Evolutionary conservation across 2,113 vertebrate genomes (phyloP).

Genomic region (Trinectes maculatus): DNA sequence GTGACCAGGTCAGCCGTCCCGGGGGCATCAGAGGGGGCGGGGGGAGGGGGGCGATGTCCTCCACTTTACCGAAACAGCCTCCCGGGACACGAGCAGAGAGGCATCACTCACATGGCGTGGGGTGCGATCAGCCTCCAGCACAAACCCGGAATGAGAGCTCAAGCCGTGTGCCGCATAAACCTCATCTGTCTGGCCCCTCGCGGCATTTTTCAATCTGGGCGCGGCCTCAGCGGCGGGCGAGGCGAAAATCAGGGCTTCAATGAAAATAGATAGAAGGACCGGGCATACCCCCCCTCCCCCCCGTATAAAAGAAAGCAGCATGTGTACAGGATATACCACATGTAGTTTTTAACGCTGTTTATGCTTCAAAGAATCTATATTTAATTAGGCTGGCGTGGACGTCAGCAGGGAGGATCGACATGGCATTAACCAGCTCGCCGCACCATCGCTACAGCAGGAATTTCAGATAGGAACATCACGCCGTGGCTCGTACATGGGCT

Average conservation of each 20-base stretch:
- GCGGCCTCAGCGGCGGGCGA: conserved; percentile 49
- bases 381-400: conserved; percentile 55
- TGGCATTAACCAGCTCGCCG: conserved; percentile 38
- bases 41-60: conserved; percentile 29
- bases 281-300: conserved; percentile 34
- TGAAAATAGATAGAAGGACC: conserved; percentile 51
- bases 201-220: conserved; percentile 66
- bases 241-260: conserved; percentile 58
- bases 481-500: conserved; percentile 3
- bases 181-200: conserved; percentile 65
- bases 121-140: conserved; percentile 61
- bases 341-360: conserved; percentile 52
- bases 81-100: conserved; percentile 46
- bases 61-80: conserved; percentile 56
- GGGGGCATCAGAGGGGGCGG: conserved; percentile 6
- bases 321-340: conserved; percentile 28
- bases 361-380: conserved; percentile 50
- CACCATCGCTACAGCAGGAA: conserved; percentile 22
- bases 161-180: conserved; percentile 52
- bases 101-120: conserved; percentile 63
- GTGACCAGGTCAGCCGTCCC: conserved; percentile 68
- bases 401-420: conserved; percentile 45
- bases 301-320: conserved; percentile 39
- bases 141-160: conserved; percentile 59
- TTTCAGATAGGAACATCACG: conserved; percentile 26